These are phyloP conservation scores for Zaprionus davidi DNA, from an alignment of 1,140 invertebrate species.

Conservation along the genomic window DNA sequence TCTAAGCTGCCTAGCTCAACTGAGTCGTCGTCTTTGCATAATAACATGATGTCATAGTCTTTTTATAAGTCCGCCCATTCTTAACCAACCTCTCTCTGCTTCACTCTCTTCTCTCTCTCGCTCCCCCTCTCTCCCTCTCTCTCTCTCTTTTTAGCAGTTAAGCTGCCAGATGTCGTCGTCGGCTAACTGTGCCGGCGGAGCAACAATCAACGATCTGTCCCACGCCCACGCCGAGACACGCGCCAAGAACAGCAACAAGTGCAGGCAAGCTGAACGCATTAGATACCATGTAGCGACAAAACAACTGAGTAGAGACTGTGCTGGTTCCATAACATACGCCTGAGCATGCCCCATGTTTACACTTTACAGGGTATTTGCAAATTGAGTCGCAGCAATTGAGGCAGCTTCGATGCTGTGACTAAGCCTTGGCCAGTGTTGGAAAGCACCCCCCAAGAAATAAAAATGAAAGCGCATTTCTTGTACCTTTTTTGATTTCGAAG, in stretches of 20 bases:
- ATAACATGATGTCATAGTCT: slow-evolving; percentile 75
- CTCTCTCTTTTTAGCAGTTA: neutral
- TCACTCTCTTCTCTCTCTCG: neutral
- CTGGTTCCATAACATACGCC: no score
- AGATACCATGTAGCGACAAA: slow-evolving; percentile 4
- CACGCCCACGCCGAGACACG: slow-evolving; percentile 76
- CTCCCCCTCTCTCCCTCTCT: no score
- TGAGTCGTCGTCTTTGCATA: slow-evolving; percentile 50
- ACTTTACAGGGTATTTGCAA: slow-evolving; percentile 5
- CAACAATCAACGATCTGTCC: slow-evolving; percentile 52
- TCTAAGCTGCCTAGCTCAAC: slow-evolving; percentile 21
- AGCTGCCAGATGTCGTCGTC: slow-evolving; percentile 43
- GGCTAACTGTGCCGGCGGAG: slow-evolving; percentile 21
- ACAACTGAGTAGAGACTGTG: neutral
- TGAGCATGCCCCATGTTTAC: neutral
- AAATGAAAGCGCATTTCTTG: slow-evolving; percentile 27
- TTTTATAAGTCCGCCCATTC: slow-evolving; percentile 69
- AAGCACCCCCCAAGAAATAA: neutral
- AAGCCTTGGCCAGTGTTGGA: slow-evolving; percentile 23
- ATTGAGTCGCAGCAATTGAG: slow-evolving; percentile 29
- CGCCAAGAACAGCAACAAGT: slow-evolving; percentile 59
- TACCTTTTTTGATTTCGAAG: slow-evolving; percentile 52
- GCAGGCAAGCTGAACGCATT: neutral
- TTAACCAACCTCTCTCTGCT: slow-evolving; percentile 1
- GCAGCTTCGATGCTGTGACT: slow-evolving; percentile 35